phyloP scores from a whole-genome alignment of 2,888 invertebrate genomes.

The Tethea ocularis region DNA sequence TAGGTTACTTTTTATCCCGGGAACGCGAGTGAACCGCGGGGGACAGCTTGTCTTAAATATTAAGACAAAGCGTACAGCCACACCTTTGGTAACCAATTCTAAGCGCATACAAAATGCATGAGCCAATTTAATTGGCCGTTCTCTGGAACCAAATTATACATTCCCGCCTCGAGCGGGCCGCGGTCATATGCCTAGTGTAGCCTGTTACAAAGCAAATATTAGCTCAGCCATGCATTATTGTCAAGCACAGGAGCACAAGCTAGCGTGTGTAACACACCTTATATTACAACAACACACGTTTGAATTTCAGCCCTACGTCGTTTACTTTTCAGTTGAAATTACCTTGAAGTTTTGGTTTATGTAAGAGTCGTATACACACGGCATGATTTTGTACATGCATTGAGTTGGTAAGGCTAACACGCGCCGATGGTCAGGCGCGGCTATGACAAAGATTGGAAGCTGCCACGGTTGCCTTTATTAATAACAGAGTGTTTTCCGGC shows the following conservation, averaged over 20 bases:
- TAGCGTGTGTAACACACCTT: conserved; percentile 32
- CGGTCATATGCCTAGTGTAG: conserved; percentile 76
- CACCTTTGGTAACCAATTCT: conserved; percentile 31
- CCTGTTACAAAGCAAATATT: conserved; percentile 82
- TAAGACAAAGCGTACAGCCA: not conserved
- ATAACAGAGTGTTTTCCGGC: conserved; percentile 68
- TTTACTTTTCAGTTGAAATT: conserved; percentile 17
- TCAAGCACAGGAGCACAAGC: conserved; percentile 72
- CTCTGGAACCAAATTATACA: conserved; percentile 76
- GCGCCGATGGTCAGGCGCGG: conserved; percentile 69
- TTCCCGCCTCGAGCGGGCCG: conserved; percentile 75
- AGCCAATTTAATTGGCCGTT: conserved; percentile 78
- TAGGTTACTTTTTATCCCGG: no score
- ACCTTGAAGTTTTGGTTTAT: not conserved
- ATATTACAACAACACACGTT: conserved; percentile 26
- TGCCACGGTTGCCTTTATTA: conserved; percentile 71
- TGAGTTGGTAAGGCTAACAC: conserved; percentile 70
- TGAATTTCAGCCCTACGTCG: conserved; percentile 23
- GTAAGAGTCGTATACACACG: conserved; percentile 35
- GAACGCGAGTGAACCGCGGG: no score
- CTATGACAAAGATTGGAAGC: conserved; percentile 78
- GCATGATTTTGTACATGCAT: conserved; percentile 63
- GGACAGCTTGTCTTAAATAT: no score
- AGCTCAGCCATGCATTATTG: conserved; percentile 83
- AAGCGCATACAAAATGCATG: conserved; percentile 74